These are phyloP conservation scores for Nothobranchius kuhntae DNA, from an alignment of 2,113 vertebrate species.

Conservation along the genomic window DNA sequence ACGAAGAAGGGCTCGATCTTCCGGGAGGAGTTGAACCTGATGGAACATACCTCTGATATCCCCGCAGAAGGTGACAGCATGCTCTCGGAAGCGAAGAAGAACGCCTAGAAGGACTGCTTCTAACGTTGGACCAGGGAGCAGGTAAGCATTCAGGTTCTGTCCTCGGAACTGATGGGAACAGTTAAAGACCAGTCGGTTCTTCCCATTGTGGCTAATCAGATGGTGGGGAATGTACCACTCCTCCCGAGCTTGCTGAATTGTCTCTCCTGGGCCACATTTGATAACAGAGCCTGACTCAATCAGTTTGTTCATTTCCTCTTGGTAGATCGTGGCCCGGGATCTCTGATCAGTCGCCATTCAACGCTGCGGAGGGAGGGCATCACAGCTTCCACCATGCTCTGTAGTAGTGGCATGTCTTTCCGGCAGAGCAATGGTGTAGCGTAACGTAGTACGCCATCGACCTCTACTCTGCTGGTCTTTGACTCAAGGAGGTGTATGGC, in stretches of 20 bases:
- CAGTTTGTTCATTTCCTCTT: too few relatives aligned
- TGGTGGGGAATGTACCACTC: conserved; percentile 17
- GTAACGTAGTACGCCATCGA: neutral
- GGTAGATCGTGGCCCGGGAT: neutral
- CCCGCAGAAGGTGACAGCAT: neutral
- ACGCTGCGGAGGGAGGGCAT: neutral
- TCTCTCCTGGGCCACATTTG: too few relatives aligned
- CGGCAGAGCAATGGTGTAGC: neutral
- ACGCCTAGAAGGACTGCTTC: neutral
- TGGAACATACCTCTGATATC: too few relatives aligned
- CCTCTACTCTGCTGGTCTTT: neutral
- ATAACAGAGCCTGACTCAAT: too few relatives aligned
- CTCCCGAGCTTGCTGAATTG: neutral
- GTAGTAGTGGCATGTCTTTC: neutral
- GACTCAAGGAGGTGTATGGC: neutral
- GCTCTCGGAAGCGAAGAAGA: neutral
- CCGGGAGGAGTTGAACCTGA: too few relatives aligned
- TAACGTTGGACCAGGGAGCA: neutral
- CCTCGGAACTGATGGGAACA: neutral
- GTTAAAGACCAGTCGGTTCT: neutral
- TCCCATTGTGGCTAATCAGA: neutral
- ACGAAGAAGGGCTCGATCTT: too few relatives aligned
- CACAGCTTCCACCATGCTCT: neutral
- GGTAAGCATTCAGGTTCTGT: neutral
- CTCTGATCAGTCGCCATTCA: neutral